Evolutionary conservation across 1,140 invertebrate species (phyloP), one percentile per base, ranked within the genome.

Genomic region (Lethocerus indicus): DNA sequence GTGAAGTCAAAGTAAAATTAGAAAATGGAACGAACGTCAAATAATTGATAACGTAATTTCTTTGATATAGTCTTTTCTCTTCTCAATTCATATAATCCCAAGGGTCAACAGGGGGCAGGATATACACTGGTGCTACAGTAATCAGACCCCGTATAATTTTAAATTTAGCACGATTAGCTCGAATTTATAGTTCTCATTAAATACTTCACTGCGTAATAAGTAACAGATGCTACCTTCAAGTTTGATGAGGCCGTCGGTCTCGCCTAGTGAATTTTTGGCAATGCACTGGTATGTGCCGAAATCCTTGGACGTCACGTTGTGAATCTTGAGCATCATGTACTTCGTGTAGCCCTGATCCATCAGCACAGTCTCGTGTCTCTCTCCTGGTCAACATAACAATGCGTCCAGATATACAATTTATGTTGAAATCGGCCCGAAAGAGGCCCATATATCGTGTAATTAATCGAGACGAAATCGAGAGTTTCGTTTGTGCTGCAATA

Each of bases 151-250:
- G n/a, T n/a, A n/a, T n/a, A n/a, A n/a, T n/a, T n/a, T n/a, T n/a
- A n/a, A n/a, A n/a, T n/a, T n/a, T n/a, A n/a, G n/a, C n/a, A n/a
- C n/a, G n/a, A n/a, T n/a, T n/a, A n/a, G n/a, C n/a, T n/a, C n/a
- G n/a, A n/a, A n/a, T n/a, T n/a, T n/a, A n/a, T n/a, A n/a, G n/a
- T n/a, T n/a, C n/a, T n/a, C n/a, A n/a, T n/a, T n/a, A n/a, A n/a
- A n/a, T n/a, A 37, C 36, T 16, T 3, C 2, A 37, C 7, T 24
- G 71, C 77, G n/a, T n/a, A n/a, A n/a, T n/a, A n/a, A n/a, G n/a
- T n/a, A n/a, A n/a, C n/a, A n/a, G n/a, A n/a, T n/a, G n/a, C n/a
- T 61, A 95, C 92, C 87, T 61, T 93, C 88, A 40, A 97, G 69
- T 67, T 87, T 82, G 62, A 96, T 93, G 39, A 83, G 76, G 16